These are phyloP conservation scores for Peromyscus californicus DNA, from an alignment of 2,113 vertebrate genomes.

Conservation along the genomic window DNA sequence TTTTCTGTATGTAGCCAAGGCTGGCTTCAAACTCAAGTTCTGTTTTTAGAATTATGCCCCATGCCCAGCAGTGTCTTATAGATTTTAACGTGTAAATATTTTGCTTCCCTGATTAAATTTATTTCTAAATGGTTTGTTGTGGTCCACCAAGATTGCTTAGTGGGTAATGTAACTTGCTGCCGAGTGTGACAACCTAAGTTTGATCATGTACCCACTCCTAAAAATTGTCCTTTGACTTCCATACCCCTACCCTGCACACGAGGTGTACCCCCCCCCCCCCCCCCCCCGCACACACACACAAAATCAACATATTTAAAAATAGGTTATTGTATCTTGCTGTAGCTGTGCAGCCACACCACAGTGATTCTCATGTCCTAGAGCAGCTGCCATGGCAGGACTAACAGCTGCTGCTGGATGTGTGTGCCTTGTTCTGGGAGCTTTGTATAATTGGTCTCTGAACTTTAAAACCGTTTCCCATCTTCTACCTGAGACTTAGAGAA, in stretches of 20 bases:
- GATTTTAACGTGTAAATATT: background rate
- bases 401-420: background rate
- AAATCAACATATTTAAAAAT: background rate
- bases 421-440: background rate
- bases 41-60: background rate
- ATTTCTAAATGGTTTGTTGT: slow-evolving; percentile 34
- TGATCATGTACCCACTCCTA: background rate
- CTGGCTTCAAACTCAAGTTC: background rate
- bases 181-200: background rate
- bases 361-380: background rate
- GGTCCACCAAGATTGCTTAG: background rate
- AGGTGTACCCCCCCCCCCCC: background rate
- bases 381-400: background rate
- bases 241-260: background rate
- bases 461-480: background rate
- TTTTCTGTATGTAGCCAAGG: background rate
- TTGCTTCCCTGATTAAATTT: background rate
- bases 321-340: background rate
- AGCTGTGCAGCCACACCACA: background rate
- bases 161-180: background rate
- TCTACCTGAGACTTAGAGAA: background rate
- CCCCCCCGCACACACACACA: background rate
- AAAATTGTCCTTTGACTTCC: background rate
- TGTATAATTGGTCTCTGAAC: background rate
- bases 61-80: background rate